These are phyloP conservation scores for Anseranas semipalmata DNA, from an alignment of 2,113 vertebrate species.

Conservation along the genomic window DNA sequence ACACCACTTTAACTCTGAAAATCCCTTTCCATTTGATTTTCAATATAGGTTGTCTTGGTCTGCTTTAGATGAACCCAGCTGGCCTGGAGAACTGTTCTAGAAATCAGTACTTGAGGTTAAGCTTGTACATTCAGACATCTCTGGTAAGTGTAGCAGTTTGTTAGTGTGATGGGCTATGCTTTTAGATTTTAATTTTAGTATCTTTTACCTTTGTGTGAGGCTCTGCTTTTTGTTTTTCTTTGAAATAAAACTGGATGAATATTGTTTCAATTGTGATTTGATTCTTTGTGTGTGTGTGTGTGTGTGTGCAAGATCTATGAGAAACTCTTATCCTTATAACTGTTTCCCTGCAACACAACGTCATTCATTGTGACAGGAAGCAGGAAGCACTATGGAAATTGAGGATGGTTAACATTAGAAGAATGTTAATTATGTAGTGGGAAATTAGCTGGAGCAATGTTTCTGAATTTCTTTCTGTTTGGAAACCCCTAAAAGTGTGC, in stretches of 20 bases:
- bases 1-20: not conserved
- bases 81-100: not conserved
- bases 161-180: not conserved
- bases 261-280: not conserved
- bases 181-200: not conserved
- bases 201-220: not conserved
- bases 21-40: not conserved
- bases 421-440: not conserved
- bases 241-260: not conserved
- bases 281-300: not conserved
- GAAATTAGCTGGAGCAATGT: not conserved
- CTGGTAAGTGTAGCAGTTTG: not conserved
- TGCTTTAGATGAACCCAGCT: not conserved
- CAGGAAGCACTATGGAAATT: not conserved
- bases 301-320: not conserved
- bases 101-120: not conserved
- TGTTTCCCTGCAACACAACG: not conserved
- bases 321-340: not conserved
- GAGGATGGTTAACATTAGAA: not conserved
- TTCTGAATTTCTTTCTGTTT: not conserved
- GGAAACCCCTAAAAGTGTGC: not conserved
- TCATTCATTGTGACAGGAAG: not conserved
- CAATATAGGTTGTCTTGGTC: not conserved
- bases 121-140: not conserved
- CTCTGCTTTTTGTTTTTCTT: not conserved